Evolutionary conservation across 1,140 invertebrate species (phyloP), one percentile per base, ranked within the genome.

Genomic region (Aphaenogaster ashmeadi): DNA sequence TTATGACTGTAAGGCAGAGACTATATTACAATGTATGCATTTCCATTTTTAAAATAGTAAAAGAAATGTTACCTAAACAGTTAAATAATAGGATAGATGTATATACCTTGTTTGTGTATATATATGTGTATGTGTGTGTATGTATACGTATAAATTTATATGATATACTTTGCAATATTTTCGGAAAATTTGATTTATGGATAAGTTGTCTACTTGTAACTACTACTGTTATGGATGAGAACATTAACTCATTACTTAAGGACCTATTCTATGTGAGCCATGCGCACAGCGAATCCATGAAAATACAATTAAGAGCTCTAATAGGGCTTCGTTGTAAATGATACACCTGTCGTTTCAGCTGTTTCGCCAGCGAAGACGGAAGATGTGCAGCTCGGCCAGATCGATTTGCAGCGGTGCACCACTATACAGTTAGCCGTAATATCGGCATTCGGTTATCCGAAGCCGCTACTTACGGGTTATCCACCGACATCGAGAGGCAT

Each of bases 371-470:
- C 41, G 21, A 56, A 60, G 50, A 88, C 72, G 54, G 60, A 88
- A 87, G 75, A 88, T 90, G 58, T 13, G 74, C 41, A 58, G 58
- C 60, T 60, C 56, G 47, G 80, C 41, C 44, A 60, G 81, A 88
- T 91, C 89, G 89, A 91, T 90, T 88, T 79, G 89, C 87, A 47
- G 13, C 44, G 78, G 33, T 54, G 52, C 47, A 41, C 47, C 60
- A 52, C 33, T 71, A 75, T 88, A 90, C 92, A 93, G 85, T 91
- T 92, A 91, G 72, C 47, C 88, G 85, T 89, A 91, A 91, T 88
- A 91, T 91, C 80, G 80, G 64, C 58, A 83, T 85, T 91, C 85
- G 84, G 50, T 89, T 89, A 91, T 86, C 86, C 66, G 78, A 52
- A 75, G 83, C 88, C 89, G 85, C 86, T 86, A 60, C 56, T 89